Evolutionary conservation across 2,797 vertebrate genomes (phyloP).

Genomic region (Chelon auratus): DNA sequence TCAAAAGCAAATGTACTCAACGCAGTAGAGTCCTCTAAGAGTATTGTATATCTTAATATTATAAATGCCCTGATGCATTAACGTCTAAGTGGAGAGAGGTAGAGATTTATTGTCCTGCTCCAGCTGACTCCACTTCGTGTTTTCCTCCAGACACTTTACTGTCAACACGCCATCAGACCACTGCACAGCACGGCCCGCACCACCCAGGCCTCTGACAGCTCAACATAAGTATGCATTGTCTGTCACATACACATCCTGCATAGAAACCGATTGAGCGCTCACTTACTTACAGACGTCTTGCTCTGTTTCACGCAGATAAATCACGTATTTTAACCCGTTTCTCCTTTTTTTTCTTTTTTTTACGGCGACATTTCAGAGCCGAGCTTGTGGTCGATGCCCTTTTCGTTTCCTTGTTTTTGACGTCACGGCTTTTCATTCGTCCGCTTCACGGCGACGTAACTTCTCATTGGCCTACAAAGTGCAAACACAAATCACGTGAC

Average conservation of each 20-base stretch:
- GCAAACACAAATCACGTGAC: constrained; percentile 54
- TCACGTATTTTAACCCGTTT: neutral
- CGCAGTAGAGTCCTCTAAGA: too few species aligned
- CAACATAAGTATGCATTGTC: constrained; percentile 35
- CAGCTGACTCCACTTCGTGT: neutral
- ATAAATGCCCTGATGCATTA: neutral
- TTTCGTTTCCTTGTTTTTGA: constrained; percentile 1
- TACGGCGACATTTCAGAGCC: neutral
- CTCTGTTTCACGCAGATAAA: constrained; percentile 7
- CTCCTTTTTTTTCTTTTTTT: neutral
- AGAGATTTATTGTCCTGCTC: neutral
- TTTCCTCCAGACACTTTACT: constrained; percentile 9
- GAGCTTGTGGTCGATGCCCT: neutral
- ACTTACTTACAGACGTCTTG: constrained; percentile 44
- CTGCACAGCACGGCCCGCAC: constrained; percentile 27
- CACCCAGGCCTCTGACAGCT: constrained; percentile 54
- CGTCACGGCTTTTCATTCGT: constrained; percentile 49
- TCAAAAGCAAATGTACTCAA: too few species aligned
- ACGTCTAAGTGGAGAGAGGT: neutral
- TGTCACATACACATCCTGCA: neutral
- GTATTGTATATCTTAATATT: neutral
- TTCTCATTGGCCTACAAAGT: constrained; percentile 60
- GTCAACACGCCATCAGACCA: constrained; percentile 80
- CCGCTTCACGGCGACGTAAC: neutral
- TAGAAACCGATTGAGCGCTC: neutral